These are phyloP conservation scores for Florisuga fusca DNA, from an alignment of 2,797 vertebrate species.

Conservation along the genomic window DNA sequence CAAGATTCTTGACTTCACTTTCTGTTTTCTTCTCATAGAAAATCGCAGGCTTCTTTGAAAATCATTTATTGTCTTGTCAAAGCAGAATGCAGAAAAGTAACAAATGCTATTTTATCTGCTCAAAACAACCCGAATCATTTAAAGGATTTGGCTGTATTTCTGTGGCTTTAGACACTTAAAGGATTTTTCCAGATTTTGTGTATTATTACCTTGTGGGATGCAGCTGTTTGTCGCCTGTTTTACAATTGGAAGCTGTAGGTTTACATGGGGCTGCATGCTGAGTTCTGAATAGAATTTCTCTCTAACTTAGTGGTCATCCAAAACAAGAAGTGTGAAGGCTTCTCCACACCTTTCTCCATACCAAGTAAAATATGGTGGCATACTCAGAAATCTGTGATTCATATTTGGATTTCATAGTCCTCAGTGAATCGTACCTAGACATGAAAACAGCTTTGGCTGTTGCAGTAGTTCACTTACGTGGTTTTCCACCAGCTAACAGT, in stretches of 20 bases:
- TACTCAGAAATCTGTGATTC: not conserved
- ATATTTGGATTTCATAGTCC: not conserved
- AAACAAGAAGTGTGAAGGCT: not conserved
- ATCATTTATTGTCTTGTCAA: not conserved
- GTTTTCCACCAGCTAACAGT: not conserved
- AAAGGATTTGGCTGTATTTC: not conserved
- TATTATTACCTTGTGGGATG: not conserved
- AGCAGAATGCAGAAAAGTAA: not conserved
- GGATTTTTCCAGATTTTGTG: not conserved
- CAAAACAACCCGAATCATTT: not conserved
- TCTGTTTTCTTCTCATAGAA: not conserved
- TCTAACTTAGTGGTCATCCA: not conserved
- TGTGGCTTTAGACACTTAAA: not conserved
- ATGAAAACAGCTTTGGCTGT: not conserved
- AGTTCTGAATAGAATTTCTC: not conserved
- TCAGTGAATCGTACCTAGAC: not conserved
- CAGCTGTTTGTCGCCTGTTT: constrained; percentile 3
- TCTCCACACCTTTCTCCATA: not conserved
- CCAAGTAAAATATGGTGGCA: not conserved
- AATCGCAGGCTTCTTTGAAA: not conserved
- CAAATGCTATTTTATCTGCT: not conserved
- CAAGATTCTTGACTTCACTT: not conserved
- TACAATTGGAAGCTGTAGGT: not conserved
- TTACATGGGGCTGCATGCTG: not conserved
- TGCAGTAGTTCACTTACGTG: not conserved